phyloP scores from a whole-genome alignment of 1,140 invertebrate species.

The Plutomurus gul region DNA sequence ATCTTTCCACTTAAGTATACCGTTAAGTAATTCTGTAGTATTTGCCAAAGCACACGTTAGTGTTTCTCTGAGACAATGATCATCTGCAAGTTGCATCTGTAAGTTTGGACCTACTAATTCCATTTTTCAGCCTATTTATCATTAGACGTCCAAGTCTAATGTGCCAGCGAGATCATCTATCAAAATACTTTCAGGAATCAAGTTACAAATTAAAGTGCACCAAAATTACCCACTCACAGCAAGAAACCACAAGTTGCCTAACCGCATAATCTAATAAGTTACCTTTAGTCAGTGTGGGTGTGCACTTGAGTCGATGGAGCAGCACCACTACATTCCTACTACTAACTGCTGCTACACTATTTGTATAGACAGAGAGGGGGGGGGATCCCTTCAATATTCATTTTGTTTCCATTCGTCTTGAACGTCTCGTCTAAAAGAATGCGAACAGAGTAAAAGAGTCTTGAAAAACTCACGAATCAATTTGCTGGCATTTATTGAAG shows the following conservation, averaged over 20 bases:
- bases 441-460: neutral
- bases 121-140: too few species aligned
- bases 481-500: neutral
- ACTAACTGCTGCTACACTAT: too few species aligned
- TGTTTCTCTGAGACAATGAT: too few species aligned
- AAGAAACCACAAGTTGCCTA: neutral
- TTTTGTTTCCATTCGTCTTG: neutral
- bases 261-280: neutral
- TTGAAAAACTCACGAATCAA: conserved; percentile 14
- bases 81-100: too few species aligned
- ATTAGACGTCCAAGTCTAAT: neutral
- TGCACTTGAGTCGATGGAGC: too few species aligned
- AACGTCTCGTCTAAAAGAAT: neutral
- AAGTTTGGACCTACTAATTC: too few species aligned
- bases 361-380: too few species aligned
- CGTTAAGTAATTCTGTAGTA: too few species aligned
- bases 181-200: neutral
- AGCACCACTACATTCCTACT: too few species aligned
- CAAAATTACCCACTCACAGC: neutral
- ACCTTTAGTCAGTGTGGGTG: neutral
- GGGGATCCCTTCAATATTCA: neutral
- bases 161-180: neutral
- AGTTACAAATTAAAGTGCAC: neutral
- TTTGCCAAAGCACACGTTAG: too few species aligned
- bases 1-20: too few species aligned